Percentiles rank a stretch among this genome's conserved stretches.
Conservation (phyloP, 2,113 vertebrate genomes). For the Amazona guildingii region DNA sequence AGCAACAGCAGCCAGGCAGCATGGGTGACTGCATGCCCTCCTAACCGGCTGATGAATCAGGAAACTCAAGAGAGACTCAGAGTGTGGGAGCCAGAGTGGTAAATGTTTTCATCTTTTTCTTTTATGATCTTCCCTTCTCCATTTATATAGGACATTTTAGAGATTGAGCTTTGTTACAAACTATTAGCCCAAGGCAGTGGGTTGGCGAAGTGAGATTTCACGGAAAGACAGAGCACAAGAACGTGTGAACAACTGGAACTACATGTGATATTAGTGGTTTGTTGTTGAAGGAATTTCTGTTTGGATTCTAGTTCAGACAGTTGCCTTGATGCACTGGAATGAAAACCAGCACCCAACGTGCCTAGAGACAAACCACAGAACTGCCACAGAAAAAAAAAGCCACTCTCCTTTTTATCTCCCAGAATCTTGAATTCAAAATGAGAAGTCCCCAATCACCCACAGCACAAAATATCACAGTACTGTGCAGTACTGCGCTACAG, state of each 20-base stretch:
- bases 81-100: not conserved
- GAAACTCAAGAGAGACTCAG: not conserved
- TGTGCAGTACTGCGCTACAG: not conserved
- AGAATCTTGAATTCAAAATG: constrained; percentile 24
- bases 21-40: constrained; percentile 21
- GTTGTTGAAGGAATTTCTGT: constrained; percentile 58
- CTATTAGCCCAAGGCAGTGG: constrained; percentile 76
- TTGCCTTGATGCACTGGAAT: constrained; percentile 68
- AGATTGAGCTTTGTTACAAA: constrained; percentile 74
- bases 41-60: constrained; percentile 67
- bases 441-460: constrained; percentile 21
- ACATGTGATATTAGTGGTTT: constrained; percentile 45
- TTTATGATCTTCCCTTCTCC: constrained; percentile 73
- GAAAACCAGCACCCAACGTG: constrained; percentile 51
- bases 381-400: constrained; percentile 13
- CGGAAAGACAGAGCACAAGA: constrained; percentile 59
- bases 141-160: constrained; percentile 72
- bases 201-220: constrained; percentile 63
- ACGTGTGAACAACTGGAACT: constrained; percentile 65
- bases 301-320: constrained; percentile 64
- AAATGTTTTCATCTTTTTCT: constrained; percentile 76
- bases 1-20: constrained; percentile 9
- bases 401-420: constrained; percentile 50
- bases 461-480: not conserved
- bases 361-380: constrained; percentile 47